phyloP scores from a whole-genome alignment of 2,797 vertebrate species.

The Neopelma chrysocephalum region DNA sequence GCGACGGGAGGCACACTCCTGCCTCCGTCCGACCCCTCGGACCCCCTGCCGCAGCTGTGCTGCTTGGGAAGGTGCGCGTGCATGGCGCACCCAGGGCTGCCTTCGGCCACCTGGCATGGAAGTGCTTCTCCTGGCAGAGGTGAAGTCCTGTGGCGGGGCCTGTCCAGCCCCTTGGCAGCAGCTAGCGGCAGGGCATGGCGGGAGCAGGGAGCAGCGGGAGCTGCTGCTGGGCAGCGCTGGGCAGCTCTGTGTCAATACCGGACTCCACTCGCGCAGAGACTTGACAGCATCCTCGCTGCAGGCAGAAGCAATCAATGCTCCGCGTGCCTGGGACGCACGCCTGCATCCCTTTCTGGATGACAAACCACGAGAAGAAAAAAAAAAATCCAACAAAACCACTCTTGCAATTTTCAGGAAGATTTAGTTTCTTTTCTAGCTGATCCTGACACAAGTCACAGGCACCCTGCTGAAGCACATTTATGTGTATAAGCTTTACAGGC shows the following conservation, averaged over 20 bases:
- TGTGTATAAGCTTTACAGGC: neutral
- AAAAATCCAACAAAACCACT: neutral
- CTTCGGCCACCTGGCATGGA: slow-evolving; percentile 18
- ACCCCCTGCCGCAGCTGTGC: slow-evolving; percentile 79
- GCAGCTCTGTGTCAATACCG: slow-evolving; percentile 85
- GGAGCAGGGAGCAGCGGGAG: slow-evolving; percentile 68
- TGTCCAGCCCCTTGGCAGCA: slow-evolving; percentile 69
- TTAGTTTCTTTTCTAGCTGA: slow-evolving; percentile 6
- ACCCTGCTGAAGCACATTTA: slow-evolving; percentile 16
- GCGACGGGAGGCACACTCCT: slow-evolving; percentile 44
- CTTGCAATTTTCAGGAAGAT: slow-evolving; percentile 33
- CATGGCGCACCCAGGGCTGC: slow-evolving; percentile 72
- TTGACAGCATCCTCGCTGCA: slow-evolving; percentile 86
- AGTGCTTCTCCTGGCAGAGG: slow-evolving; percentile 41
- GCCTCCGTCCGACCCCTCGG: slow-evolving; percentile 63
- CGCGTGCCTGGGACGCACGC: slow-evolving; percentile 79
- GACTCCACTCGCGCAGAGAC: slow-evolving; percentile 84
- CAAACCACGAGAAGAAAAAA: slow-evolving; percentile 2
- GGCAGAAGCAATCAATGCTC: slow-evolving; percentile 88
- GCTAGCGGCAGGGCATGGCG: slow-evolving; percentile 70
- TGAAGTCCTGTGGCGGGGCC: slow-evolving; percentile 37
- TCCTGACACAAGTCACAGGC: slow-evolving; percentile 10
- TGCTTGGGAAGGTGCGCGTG: slow-evolving; percentile 82
- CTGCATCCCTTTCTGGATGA: slow-evolving; percentile 69
- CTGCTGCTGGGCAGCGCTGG: slow-evolving; percentile 50